phyloP scores from a whole-genome alignment of 1,140 invertebrate species.

The Diabrotica virgifera region DNA sequence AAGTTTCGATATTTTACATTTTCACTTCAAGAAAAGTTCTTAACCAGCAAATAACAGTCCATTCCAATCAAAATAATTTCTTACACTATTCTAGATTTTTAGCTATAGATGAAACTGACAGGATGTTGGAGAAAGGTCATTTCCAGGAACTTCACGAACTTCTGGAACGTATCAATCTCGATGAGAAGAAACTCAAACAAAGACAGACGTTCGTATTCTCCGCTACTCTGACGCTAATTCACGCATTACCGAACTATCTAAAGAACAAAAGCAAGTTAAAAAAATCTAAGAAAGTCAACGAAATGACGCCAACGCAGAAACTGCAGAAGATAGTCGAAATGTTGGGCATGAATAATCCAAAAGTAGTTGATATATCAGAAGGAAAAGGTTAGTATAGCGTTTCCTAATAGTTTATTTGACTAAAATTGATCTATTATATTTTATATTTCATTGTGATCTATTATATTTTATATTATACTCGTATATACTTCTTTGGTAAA shows the following conservation, averaged over 20 bases:
- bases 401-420: not conserved
- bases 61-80: too few relatives aligned
- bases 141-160: conserved; percentile 89
- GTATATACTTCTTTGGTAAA: not conserved
- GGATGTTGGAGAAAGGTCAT: conserved; percentile 96
- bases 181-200: conserved; percentile 56
- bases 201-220: conserved; percentile 97
- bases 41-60: too few relatives aligned
- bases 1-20: too few relatives aligned
- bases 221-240: conserved; percentile 90
- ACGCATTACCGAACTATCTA: conserved; percentile 76
- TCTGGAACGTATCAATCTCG: conserved; percentile 74
- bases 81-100: conserved; percentile 66
- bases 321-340: conserved; percentile 67
- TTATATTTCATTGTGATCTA: not conserved
- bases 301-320: conserved; percentile 69
- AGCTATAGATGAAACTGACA: conserved; percentile 97
- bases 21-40: too few relatives aligned
- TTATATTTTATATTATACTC: not conserved
- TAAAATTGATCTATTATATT: not conserved
- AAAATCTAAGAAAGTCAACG: conserved; percentile 59
- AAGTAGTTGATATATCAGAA: conserved; percentile 90
- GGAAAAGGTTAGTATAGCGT: conserved; percentile 52
- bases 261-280: conserved; percentile 58
- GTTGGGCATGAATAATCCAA: conserved; percentile 82